phyloP scores from a whole-genome alignment of 2,113 vertebrate species.

The Pseudopodoces humilis region DNA sequence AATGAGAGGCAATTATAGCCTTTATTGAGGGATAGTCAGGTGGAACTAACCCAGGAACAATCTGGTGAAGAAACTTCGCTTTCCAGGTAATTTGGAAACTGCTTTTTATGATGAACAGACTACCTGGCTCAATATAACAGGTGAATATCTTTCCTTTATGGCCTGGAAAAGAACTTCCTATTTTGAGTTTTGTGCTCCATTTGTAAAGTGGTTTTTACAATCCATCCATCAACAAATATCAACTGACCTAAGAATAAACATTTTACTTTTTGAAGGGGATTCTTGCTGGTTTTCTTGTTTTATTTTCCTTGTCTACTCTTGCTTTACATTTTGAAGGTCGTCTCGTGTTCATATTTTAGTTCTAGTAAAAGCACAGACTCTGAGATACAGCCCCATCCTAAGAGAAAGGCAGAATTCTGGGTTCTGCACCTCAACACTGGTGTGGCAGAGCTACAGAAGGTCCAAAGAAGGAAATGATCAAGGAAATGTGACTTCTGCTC shows the following conservation, averaged over 20 bases:
- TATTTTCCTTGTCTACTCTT: neutral
- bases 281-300: neutral
- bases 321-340: neutral
- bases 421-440: neutral
- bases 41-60: constrained; percentile 48
- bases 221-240: neutral
- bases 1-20: constrained; percentile 58
- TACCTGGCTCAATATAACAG: neutral
- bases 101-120: neutral
- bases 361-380: neutral
- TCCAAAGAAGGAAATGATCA: neutral
- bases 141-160: neutral
- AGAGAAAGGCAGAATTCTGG: neutral
- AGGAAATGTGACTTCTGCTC: neutral
- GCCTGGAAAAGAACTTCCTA: neutral
- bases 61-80: neutral
- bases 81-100: constrained; percentile 34
- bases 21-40: constrained; percentile 53
- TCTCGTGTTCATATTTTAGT: neutral
- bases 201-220: neutral
- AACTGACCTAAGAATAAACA: neutral
- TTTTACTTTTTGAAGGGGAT: neutral
- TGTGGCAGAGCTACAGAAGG: neutral
- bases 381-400: neutral
- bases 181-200: neutral